A percentile compares a stretch with the other conserved stretches of the same genome.
phyloP scores from a whole-genome alignment of 2,888 invertebrate species.

The Nomada fucata region DNA sequence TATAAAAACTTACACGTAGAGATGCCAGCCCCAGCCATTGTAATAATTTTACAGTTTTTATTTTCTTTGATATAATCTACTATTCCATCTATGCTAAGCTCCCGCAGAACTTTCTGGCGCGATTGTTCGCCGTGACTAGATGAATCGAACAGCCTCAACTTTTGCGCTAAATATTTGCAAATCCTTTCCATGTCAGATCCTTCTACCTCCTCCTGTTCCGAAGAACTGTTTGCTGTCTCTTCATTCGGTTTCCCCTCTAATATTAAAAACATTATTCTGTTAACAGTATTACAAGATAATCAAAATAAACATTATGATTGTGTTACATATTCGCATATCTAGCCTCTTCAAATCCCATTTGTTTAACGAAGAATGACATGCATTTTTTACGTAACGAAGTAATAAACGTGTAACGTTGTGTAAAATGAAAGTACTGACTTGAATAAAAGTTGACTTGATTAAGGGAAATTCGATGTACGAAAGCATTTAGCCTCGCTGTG shows the following conservation, averaged over 20 bases:
- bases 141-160: slow-evolving; percentile 86
- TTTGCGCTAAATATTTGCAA: slow-evolving; percentile 88
- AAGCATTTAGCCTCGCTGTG: slow-evolving; percentile 15
- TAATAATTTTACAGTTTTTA: slow-evolving; percentile 93
- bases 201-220: slow-evolving; percentile 76
- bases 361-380: neutral
- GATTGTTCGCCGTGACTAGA: slow-evolving; percentile 77
- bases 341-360: neutral
- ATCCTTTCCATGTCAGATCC: slow-evolving; percentile 87
- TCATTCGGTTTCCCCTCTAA: slow-evolving; percentile 53
- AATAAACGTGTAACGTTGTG: neutral
- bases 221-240: slow-evolving; percentile 55
- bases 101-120: slow-evolving; percentile 86
- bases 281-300: neutral
- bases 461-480: slow-evolving; percentile 24
- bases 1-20: slow-evolving; percentile 92
- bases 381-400: neutral
- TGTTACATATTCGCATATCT: neutral
- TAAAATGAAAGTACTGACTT: slow-evolving; percentile 23
- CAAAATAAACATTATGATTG: neutral
- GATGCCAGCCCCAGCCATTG: slow-evolving; percentile 98
- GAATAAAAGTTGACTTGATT: slow-evolving; percentile 5
- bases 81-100: slow-evolving; percentile 91
- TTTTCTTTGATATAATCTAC: slow-evolving; percentile 91
- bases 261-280: neutral